Percentiles rank a stretch among this genome's conserved stretches.
These are phyloP conservation scores for Mesoligia furuncula DNA, from an alignment of 2,888 invertebrate species.

Conservation along the genomic window DNA sequence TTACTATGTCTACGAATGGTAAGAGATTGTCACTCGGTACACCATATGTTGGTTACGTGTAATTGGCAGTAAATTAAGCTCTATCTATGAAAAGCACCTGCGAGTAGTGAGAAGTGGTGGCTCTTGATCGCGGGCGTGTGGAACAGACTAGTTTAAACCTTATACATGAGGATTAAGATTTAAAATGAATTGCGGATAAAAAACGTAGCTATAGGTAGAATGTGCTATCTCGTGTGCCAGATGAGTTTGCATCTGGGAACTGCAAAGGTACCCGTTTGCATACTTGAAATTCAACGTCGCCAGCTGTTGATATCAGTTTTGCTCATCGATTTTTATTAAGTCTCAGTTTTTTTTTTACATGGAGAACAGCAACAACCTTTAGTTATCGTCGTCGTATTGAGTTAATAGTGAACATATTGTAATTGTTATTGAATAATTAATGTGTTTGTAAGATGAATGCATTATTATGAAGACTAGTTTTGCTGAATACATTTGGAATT, in stretches of 20 bases:
- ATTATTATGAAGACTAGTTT: slow-evolving; percentile 7
- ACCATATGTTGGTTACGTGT: slow-evolving; percentile 52
- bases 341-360: slow-evolving; percentile 70
- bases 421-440: slow-evolving; percentile 33
- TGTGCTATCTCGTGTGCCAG: slow-evolving; percentile 61
- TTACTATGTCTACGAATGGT: slow-evolving; percentile 40
- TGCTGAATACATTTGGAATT: slow-evolving; percentile 13
- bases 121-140: slow-evolving; percentile 28
- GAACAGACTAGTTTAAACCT: slow-evolving; percentile 38
- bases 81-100: slow-evolving; percentile 67
- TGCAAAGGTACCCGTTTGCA: slow-evolving; percentile 71
- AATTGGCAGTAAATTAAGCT: slow-evolving; percentile 65
- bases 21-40: slow-evolving; percentile 60
- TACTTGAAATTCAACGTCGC: slow-evolving; percentile 78
- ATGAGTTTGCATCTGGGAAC: slow-evolving; percentile 75
- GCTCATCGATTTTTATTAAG: slow-evolving; percentile 75
- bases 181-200: slow-evolving; percentile 32
- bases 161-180: slow-evolving; percentile 48
- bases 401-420: slow-evolving; percentile 31
- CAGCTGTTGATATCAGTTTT: slow-evolving; percentile 78
- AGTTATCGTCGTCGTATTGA: slow-evolving; percentile 17
- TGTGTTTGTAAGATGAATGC: slow-evolving; percentile 9
- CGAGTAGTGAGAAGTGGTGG: slow-evolving; percentile 54
- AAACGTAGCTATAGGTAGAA: slow-evolving; percentile 36
- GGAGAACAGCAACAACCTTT: slow-evolving; percentile 49